Percentiles rank a stretch among this genome's conserved stretches.
phyloP scores from a whole-genome alignment of 2,888 invertebrate genomes.

The Nymphalis polychloros region DNA sequence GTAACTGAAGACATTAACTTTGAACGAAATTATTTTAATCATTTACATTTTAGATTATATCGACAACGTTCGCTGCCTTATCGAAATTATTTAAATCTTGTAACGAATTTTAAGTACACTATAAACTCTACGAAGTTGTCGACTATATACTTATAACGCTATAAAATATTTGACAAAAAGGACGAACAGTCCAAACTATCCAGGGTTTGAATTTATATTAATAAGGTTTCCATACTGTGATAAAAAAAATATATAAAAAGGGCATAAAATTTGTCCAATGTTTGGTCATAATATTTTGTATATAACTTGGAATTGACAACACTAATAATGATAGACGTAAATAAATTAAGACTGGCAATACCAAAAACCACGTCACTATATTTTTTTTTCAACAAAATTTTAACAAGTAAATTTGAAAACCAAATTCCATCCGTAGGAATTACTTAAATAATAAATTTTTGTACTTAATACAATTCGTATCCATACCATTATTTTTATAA shows the following conservation, averaged over 20 bases:
- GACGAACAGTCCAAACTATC: slow-evolving; percentile 11
- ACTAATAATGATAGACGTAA: slow-evolving; percentile 8
- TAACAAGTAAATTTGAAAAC: background rate
- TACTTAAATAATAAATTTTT: background rate
- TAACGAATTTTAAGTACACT: slow-evolving; percentile 5
- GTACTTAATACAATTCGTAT: slow-evolving; percentile 18
- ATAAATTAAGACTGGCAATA: slow-evolving; percentile 31
- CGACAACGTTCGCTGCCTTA: slow-evolving; percentile 21
- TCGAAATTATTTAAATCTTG: slow-evolving; percentile 9
- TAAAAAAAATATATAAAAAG: slow-evolving; percentile 27
- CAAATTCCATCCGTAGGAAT: slow-evolving; percentile 1
- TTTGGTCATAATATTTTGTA: slow-evolving; percentile 19
- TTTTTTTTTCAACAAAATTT: slow-evolving; percentile 15
- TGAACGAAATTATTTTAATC: slow-evolving; percentile 33
- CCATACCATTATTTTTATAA: slow-evolving; percentile 12
- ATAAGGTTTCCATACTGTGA: slow-evolving; percentile 31
- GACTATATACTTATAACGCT: background rate
- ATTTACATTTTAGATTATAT: slow-evolving; percentile 16
- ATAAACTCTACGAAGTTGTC: slow-evolving; percentile 3
- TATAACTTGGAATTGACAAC: background rate
- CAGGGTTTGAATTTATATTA: slow-evolving; percentile 31
- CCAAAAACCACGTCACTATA: slow-evolving; percentile 30
- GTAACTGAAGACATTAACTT: slow-evolving; percentile 18
- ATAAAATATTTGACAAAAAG: slow-evolving; percentile 8
- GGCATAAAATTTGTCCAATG: slow-evolving; percentile 16